phyloP scores from a whole-genome alignment of 2,888 invertebrate species.

The Phaedon cochleariae region DNA sequence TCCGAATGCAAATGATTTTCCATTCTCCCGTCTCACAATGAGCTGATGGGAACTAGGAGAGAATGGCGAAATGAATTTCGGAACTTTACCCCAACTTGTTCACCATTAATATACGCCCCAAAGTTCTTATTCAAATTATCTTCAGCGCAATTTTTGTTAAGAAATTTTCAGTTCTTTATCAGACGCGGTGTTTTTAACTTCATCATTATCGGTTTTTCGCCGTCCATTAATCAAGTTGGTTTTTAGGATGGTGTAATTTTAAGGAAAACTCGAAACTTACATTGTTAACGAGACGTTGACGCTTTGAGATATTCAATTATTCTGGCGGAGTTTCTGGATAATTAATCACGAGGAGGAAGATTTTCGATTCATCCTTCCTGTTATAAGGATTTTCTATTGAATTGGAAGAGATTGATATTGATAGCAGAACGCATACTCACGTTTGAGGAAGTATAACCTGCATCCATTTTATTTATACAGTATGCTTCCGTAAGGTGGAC shows the following conservation, averaged over 20 bases:
- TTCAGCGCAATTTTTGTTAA: background rate
- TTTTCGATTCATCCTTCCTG: conserved; percentile 5
- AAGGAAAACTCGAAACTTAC: conserved; percentile 32
- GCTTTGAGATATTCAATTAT: conserved; percentile 25
- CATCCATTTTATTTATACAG: no score
- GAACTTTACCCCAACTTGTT: conserved; percentile 4
- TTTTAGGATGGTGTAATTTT: conserved; percentile 27
- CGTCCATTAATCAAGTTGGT: conserved; percentile 30
- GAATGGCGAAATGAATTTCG: background rate
- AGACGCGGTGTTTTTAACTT: conserved; percentile 14
- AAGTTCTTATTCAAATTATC: conserved; percentile 1
- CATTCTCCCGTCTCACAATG: background rate
- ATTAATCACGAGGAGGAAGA: conserved; percentile 21
- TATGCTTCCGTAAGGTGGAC: no score
- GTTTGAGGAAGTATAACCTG: no score
- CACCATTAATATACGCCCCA: conserved; percentile 12
- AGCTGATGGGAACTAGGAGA: background rate
- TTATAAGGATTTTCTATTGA: background rate
- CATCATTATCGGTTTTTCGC: conserved; percentile 21
- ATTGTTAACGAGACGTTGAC: conserved; percentile 31
- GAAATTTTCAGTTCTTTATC: conserved; percentile 11
- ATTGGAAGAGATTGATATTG: background rate
- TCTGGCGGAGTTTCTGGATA: conserved; percentile 17
- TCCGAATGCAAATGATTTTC: background rate
- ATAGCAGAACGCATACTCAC: no score